Evolutionary conservation across 2,797 vertebrate species (phyloP), one percentile per base, ranked within the genome.

Genomic region (Gymnothorax javanicus): DNA sequence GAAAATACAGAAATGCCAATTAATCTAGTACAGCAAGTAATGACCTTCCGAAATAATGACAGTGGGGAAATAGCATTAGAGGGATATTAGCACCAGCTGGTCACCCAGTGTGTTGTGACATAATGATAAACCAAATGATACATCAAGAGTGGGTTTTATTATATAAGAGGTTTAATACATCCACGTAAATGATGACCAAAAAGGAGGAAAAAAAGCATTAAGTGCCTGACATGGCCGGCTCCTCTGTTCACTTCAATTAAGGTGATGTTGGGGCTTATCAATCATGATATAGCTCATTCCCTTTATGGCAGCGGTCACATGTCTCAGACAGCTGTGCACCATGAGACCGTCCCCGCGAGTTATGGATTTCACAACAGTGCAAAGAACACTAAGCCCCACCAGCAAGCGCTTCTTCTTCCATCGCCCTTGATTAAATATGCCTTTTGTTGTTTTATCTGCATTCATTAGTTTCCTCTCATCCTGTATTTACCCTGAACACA

Each of bases 31-130:
- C 85, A 59, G 75, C 82, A 69, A 77, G 20, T 58, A 71, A 85
- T 90, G 90, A 91, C 89, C 90, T 90, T 91, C 88, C 84, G 87
- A 56, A 56, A 87, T 75, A 81, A 86, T 83, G 69, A 59, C 64
- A 57, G 87, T 73, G 71, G 52, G 89, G 69, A 57, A 82, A 43
- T 57, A 87, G n/a, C n/a, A 88, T 91, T 89, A 87, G 90, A 90
- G 88, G 64, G 91, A 91, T 90, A 90, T 91, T 91, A 89, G 86
- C 58, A 89, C 89, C 94, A 95, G 94, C 93, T 95, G 94, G 92
- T 93, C 89, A 82, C 88, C 90, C 91, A 89, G 62, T 92, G 93
- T 92, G 91, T 81, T 85, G 84, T 87, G 75, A 75, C 86, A 85
- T 86, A 90, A 92, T 90, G 90, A 93, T 90, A 89, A 87, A 89